Evolutionary conservation across 1,140 invertebrate genomes (phyloP).

Genomic region (Phymorhynchus buccinoides): DNA sequence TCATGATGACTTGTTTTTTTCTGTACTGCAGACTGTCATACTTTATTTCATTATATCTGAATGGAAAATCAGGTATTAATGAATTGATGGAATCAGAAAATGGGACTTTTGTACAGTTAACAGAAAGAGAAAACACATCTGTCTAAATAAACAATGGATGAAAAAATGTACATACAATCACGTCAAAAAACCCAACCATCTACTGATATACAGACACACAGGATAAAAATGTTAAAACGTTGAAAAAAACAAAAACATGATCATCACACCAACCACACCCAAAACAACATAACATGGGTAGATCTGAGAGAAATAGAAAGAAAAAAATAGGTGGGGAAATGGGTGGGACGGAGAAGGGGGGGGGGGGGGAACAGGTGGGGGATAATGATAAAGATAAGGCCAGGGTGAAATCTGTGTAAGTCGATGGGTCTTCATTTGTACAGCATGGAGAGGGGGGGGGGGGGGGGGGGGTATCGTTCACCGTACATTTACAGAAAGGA

Average conservation of each 20-base stretch:
- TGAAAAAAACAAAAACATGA: background rate
- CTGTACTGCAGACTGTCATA: background rate
- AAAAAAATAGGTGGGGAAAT: background rate
- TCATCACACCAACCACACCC: background rate
- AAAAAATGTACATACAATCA: constrained; percentile 3
- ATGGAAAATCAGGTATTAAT: background rate
- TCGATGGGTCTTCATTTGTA: too few relatives aligned
- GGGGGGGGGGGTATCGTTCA: too few relatives aligned
- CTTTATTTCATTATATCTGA: background rate
- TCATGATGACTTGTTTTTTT: constrained; percentile 20
- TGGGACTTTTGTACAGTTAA: constrained; percentile 18
- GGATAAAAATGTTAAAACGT: background rate
- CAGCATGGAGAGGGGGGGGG: too few relatives aligned
- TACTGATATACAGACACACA: background rate
- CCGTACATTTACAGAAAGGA: too few relatives aligned
- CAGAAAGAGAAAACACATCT: constrained; percentile 6
- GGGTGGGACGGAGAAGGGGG: background rate
- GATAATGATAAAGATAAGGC: background rate
- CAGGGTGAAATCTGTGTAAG: too few relatives aligned
- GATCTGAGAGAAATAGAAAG: background rate
- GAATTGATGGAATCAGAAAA: constrained; percentile 28
- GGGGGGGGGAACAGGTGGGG: background rate
- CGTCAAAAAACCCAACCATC: background rate
- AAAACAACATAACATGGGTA: background rate
- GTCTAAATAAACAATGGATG: background rate